phyloP scores from a whole-genome alignment of 1,140 invertebrate genomes.

The Colletes latitarsis region DNA sequence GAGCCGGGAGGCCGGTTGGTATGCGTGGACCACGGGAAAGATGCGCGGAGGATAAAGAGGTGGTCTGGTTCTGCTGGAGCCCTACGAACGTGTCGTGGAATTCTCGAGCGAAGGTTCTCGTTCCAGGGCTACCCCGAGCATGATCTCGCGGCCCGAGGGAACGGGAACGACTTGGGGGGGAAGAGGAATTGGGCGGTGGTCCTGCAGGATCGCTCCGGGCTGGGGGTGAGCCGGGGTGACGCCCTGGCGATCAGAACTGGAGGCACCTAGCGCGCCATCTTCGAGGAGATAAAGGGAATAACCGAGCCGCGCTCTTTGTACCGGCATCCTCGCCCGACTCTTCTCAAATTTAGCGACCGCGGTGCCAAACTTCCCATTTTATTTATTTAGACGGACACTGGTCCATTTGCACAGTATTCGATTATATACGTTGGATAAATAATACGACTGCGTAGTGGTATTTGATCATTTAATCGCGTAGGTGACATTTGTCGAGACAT shows the following conservation, averaged over 20 bases:
- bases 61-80: slow-evolving; percentile 31
- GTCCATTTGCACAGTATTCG: too few species aligned
- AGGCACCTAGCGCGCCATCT: slow-evolving; percentile 78
- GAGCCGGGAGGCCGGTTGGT: background rate
- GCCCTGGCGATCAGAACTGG: slow-evolving; percentile 63
- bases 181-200: slow-evolving; percentile 72
- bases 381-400: too few species aligned
- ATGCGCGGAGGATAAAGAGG: slow-evolving; percentile 63
- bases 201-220: slow-evolving; percentile 50
- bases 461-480: too few species aligned
- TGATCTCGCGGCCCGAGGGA: slow-evolving; percentile 1
- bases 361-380: too few species aligned
- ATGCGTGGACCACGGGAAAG: slow-evolving; percentile 16
- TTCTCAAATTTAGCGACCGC: too few species aligned
- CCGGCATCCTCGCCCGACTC: slow-evolving; percentile 31
- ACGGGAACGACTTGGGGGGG: slow-evolving; percentile 18
- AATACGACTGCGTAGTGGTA: too few species aligned
- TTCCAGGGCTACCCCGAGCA: slow-evolving; percentile 26
- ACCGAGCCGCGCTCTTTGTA: slow-evolving; percentile 47
- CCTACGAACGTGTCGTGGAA: slow-evolving; percentile 13
- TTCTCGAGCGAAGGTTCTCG: slow-evolving; percentile 10
- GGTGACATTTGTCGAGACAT: too few species aligned
- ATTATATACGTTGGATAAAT: too few species aligned
- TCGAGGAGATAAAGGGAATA: slow-evolving; percentile 62
- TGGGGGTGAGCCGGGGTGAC: slow-evolving; percentile 56